A percentile compares a stretch with the other conserved stretches of the same genome.
These are phyloP conservation scores for Pogonomyrmex barbatus DNA, from an alignment of 1,140 invertebrate species.

Conservation along the genomic window DNA sequence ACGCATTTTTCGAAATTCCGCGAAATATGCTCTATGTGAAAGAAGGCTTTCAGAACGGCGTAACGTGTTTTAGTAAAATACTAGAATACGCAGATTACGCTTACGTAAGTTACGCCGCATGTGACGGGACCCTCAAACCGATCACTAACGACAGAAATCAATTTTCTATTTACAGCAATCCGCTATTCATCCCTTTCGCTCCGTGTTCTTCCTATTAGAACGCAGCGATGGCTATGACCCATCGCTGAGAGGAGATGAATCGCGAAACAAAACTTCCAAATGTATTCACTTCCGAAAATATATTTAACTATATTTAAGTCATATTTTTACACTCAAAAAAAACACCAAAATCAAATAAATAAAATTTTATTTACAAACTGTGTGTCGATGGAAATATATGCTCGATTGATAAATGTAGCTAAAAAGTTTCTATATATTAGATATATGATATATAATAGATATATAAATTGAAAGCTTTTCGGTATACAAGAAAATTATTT, in stretches of 20 bases:
- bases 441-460: neutral
- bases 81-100: too few species aligned
- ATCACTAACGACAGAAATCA: conserved; percentile 76
- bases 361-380: conserved; percentile 29
- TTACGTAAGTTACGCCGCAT: too few species aligned
- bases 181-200: conserved; percentile 58
- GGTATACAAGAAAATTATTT: neutral
- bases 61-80: too few species aligned
- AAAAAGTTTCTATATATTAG: neutral
- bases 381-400: neutral
- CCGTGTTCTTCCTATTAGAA: conserved; percentile 23
- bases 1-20: too few species aligned
- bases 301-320: neutral
- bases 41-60: too few species aligned
- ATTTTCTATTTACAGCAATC: conserved; percentile 73
- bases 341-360: neutral
- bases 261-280: neutral
- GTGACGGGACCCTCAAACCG: conserved; percentile 42
- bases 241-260: conserved; percentile 5
- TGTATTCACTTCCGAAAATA: neutral
- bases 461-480: neutral
- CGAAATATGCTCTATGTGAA: too few species aligned
- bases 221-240: conserved; percentile 31
- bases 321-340: neutral
- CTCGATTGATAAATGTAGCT: neutral